These are phyloP conservation scores for Onchidella celtica DNA, from an alignment of 2,888 invertebrate genomes.

Conservation along the genomic window DNA sequence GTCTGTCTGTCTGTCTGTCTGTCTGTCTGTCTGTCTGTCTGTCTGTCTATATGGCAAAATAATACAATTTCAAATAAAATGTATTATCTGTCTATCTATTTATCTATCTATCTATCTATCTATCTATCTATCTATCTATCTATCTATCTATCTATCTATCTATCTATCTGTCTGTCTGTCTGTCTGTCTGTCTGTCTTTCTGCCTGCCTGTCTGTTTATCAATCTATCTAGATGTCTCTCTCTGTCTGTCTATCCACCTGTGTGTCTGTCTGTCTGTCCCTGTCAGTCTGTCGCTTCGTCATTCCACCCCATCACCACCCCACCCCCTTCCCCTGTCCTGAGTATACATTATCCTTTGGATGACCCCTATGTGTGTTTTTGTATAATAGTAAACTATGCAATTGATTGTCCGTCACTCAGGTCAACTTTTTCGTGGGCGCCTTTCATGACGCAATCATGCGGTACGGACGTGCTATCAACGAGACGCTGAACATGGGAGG, in stretches of 20 bases:
- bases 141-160: slow-evolving; percentile 20
- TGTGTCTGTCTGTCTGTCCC: background rate
- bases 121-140: slow-evolving; percentile 19
- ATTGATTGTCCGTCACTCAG: slow-evolving; percentile 48
- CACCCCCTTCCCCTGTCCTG: background rate
- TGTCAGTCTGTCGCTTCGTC: slow-evolving; percentile 26
- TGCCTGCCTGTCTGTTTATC: background rate
- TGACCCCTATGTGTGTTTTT: too few relatives aligned
- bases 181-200: slow-evolving; percentile 25
- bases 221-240: background rate
- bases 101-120: slow-evolving; percentile 1
- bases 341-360: too few relatives aligned
- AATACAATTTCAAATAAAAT: too few relatives aligned
- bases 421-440: slow-evolving; percentile 71
- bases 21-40: too few relatives aligned
- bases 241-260: background rate
- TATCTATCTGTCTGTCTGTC: slow-evolving; percentile 15
- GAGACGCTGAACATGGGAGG: slow-evolving; percentile 56
- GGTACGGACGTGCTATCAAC: slow-evolving; percentile 63
- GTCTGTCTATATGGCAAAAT: too few relatives aligned
- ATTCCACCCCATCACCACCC: background rate
- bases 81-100: background rate
- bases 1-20: too few relatives aligned
- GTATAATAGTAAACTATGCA: background rate
- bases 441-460: slow-evolving; percentile 64